phyloP scores from a whole-genome alignment of 1,140 invertebrate genomes.

The Heliothis virescens region DNA sequence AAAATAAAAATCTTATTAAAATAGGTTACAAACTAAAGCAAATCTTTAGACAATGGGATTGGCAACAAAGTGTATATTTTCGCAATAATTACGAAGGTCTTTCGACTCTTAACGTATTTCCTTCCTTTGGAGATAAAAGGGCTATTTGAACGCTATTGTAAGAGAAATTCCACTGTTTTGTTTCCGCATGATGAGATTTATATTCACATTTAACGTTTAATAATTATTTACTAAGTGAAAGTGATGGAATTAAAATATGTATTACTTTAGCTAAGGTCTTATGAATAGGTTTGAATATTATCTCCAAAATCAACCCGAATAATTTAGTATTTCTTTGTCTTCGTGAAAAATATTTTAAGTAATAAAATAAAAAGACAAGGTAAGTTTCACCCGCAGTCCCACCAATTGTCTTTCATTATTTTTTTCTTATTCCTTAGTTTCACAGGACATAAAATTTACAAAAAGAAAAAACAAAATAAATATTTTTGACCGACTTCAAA shows the following conservation, averaged over 20 bases:
- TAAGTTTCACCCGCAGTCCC: no score
- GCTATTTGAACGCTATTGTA: conserved; percentile 24
- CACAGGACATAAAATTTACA: no score
- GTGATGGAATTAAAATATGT: neutral
- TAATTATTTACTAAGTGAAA: neutral
- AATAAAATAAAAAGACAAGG: no score
- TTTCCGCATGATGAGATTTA: conserved; percentile 19
- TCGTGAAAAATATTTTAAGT: no score
- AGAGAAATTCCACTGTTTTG: conserved; percentile 30
- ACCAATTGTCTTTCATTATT: no score
- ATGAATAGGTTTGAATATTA: no score
- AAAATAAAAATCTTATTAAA: conserved; percentile 2
- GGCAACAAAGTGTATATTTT: conserved; percentile 4
- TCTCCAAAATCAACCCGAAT: no score
- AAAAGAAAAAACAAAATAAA: no score
- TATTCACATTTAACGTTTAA: conserved; percentile 28
- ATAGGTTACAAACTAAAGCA: neutral
- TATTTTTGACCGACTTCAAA: no score
- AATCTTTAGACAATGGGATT: neutral
- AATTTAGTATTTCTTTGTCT: no score
- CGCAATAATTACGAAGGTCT: conserved; percentile 2
- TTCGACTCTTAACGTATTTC: neutral
- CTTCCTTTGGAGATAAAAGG: neutral
- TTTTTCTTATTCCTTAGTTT: no score
- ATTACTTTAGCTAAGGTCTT: no score